Evolutionary conservation across 1,140 invertebrate species (phyloP), one percentile per base, ranked within the genome.

Genomic region (Lucilia cuprina): DNA sequence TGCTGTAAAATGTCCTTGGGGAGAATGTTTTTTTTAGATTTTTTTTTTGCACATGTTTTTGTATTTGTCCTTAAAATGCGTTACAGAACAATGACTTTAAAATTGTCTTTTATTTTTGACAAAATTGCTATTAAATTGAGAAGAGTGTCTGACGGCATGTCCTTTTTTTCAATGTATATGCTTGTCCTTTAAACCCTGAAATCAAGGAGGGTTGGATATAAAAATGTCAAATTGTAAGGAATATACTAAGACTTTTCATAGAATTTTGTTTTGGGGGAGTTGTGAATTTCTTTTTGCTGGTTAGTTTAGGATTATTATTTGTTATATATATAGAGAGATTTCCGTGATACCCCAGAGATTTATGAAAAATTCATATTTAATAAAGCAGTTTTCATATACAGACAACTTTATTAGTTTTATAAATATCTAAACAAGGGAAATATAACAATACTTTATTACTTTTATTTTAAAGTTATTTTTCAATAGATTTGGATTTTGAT

Each of bases 1-100:
- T 91, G 90, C 89, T 90, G 87, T 90, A 90, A 90, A 89, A 90
- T 88, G 89, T 89, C 89, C 89, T 89, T 88, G 86, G 89, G 89
- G 89, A 82, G 65, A 41, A 47, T 34, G 13, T 70, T 70, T 41
- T 41, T 70, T 70, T 21, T 5, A 30, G 3, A 3, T 10, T 25
- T 60, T 60, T 60, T 60, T 25, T 70, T 70, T 70, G n/a, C 65
- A 25, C 7, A 19, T 21, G 65, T 21, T 10, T 74, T 25, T 25
- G 7, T 30, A 30, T 30, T 82, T 77, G n/a, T 50, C 12, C 47
- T 14, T 17, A 17, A 17, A 10, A 13, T 74, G 8, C 41, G 5
- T 50, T 35, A 19, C 14, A 65, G 82, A 74, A 19, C 60, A 70
- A 77, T 85, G 60, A 85, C 84, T 85, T 85, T 83, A 85, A 85